Conservation (phyloP, 2,797 vertebrate genomes). For the Falco berigora region DNA sequence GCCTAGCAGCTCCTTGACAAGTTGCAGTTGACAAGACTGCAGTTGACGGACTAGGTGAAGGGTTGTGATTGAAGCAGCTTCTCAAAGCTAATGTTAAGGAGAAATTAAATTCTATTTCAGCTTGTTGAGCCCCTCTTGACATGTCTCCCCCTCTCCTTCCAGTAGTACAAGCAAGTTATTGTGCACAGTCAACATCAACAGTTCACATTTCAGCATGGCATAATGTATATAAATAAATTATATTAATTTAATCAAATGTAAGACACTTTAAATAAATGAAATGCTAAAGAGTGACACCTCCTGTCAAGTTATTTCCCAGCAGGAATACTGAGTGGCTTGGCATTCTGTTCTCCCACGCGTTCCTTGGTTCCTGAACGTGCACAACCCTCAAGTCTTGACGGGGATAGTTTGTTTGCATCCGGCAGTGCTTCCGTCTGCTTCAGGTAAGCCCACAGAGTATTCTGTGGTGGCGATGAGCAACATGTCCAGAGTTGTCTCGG, state of each 20-base stretch:
- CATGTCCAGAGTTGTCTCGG: constrained; percentile 92
- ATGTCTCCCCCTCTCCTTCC: background rate
- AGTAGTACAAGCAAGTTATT: background rate
- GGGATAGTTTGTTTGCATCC: constrained; percentile 86
- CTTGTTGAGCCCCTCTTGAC: background rate
- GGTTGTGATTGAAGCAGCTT: background rate
- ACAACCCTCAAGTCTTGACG: constrained; percentile 75
- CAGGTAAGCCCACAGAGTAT: constrained; percentile 87
- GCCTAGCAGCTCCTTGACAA: background rate
- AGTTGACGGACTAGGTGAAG: background rate
- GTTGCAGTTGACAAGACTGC: background rate
- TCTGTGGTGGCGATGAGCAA: constrained; percentile 91
- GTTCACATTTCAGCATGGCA: background rate
- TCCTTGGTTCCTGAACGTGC: fast-evolving
- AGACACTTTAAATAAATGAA: constrained; percentile 57
- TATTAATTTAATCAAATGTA: background rate
- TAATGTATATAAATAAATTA: constrained; percentile 30
- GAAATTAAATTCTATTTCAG: background rate
- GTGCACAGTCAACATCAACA: background rate
- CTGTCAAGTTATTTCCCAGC: background rate
- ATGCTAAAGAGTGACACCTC: background rate
- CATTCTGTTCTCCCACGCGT: fast-evolving
- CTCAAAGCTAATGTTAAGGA: background rate
- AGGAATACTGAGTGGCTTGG: background rate
- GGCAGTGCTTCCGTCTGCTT: constrained; percentile 70